Evolutionary conservation across 2,113 vertebrate genomes (phyloP).

Genomic region (Austrofundulus limnaeus): DNA sequence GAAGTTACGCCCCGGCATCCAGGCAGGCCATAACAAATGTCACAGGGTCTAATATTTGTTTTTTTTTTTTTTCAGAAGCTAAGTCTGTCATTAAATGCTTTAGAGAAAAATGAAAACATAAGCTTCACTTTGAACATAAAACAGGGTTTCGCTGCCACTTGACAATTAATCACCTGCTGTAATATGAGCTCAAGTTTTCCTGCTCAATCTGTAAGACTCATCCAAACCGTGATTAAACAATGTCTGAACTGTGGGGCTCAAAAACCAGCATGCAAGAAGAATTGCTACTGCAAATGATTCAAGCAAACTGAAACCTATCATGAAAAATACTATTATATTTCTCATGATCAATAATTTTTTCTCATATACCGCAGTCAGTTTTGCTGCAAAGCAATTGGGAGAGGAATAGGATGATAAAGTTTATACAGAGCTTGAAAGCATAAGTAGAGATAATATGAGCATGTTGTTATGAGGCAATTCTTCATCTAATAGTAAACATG

Average conservation of each 20-base stretch:
- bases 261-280: neutral
- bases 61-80: conserved; percentile 45
- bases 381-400: too few species aligned
- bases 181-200: conserved; percentile 28
- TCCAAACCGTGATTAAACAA: conserved; percentile 24
- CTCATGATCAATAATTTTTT: too few species aligned
- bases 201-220: conserved; percentile 24
- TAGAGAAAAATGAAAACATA: neutral
- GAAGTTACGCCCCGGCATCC: conserved; percentile 31
- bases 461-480: too few species aligned
- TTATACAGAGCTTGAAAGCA: too few species aligned
- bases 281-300: too few species aligned
- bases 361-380: too few species aligned
- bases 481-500: too few species aligned
- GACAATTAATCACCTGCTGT: conserved; percentile 44
- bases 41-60: conserved; percentile 26
- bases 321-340: too few species aligned
- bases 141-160: conserved; percentile 26
- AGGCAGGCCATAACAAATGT: conserved; percentile 17
- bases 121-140: conserved; percentile 2
- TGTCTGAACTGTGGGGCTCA: conserved; percentile 41
- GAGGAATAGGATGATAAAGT: too few species aligned
- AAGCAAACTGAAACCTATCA: too few species aligned
- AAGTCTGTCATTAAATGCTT: conserved; percentile 1
- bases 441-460: too few species aligned